A percentile compares a stretch with the other conserved stretches of the same genome.
phyloP scores from a whole-genome alignment of 2,888 invertebrate genomes.

The Tortrix viridana region DNA sequence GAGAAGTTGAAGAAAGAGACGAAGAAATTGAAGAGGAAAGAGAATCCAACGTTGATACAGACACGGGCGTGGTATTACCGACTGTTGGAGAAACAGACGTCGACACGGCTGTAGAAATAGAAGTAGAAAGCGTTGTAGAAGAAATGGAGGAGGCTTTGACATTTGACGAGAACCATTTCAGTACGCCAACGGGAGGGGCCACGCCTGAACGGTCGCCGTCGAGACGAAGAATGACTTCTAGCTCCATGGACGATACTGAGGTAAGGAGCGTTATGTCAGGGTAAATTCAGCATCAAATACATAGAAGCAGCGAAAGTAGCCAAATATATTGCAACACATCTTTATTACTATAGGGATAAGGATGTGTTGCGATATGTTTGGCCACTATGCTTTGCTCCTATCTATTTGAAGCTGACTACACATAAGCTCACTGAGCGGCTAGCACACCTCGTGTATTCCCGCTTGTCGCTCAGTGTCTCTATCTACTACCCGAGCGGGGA shows the following conservation, averaged over 20 bases:
- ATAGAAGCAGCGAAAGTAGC: too few species aligned
- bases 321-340: too few species aligned
- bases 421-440: too few species aligned
- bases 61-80: neutral
- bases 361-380: too few species aligned
- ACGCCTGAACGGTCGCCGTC: slow-evolving; percentile 51
- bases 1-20: slow-evolving; percentile 21
- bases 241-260: slow-evolving; percentile 76
- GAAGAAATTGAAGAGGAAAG: slow-evolving; percentile 21
- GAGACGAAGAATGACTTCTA: slow-evolving; percentile 57
- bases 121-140: slow-evolving; percentile 41
- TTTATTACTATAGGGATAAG: too few species aligned
- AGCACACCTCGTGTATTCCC: too few species aligned
- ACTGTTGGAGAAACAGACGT: neutral
- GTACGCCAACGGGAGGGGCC: slow-evolving; percentile 70
- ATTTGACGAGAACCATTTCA: slow-evolving; percentile 81
- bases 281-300: too few species aligned
- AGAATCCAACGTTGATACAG: neutral
- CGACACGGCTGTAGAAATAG: neutral
- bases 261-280: slow-evolving; percentile 61
- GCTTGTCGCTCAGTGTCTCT: too few species aligned
- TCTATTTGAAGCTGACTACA: too few species aligned
- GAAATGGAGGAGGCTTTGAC: slow-evolving; percentile 59
- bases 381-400: too few species aligned
- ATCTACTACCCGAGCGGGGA: too few species aligned